Base-by-base conservation (phyloP, 1,140 invertebrate genomes). In the Drosophila tani region DNA sequence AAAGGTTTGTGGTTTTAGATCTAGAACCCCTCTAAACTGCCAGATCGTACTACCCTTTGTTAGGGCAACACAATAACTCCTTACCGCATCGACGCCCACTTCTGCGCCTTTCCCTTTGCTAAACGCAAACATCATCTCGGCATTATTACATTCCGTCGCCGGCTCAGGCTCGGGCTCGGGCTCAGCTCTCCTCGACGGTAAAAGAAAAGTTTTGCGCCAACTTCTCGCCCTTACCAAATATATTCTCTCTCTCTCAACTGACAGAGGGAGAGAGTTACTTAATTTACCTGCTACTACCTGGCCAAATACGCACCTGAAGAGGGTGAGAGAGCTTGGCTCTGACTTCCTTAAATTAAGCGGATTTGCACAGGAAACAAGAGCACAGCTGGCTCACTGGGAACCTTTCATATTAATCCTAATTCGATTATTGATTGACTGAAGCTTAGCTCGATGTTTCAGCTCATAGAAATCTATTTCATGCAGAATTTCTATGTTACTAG, bases 171-270 rank as follows among this genome's bases (percentile, higher is more conserved):
- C 11, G 2, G 32, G 32, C 32, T 32, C 29, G n/a, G 38, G 41
- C 55, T 57, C 35, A 19, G 55, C 14, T 40, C 21, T 24, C 11
- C 35, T 24, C 43, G 14, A n/a, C 35, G 56, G 38, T 58, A 58
- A 58, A 58, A 58, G 56, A 58, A 62, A 62, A 60, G 58, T 60
- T 60, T 58, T 58, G 21, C 35, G 15, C 35, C 43, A 60, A 62
- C 58, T 62, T 57, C 35, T 38, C 32, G 17, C 14, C 27, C 17
- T 12, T 2, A 19, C 35, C 35, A 19, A 45, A 35, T 56, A 40
- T 56, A 29, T 29, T 29, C 27, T 29, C 27, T 29, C 27, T 55
- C 50, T 5, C 53, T 40, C 46, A 17, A 11, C 19, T 29, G 57
- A 38, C 46, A 38, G 29, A 24, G 4, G 40, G 14, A 38, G 38